Conservation (phyloP, 2,888 invertebrate species). For the Orchestes rusci region DNA sequence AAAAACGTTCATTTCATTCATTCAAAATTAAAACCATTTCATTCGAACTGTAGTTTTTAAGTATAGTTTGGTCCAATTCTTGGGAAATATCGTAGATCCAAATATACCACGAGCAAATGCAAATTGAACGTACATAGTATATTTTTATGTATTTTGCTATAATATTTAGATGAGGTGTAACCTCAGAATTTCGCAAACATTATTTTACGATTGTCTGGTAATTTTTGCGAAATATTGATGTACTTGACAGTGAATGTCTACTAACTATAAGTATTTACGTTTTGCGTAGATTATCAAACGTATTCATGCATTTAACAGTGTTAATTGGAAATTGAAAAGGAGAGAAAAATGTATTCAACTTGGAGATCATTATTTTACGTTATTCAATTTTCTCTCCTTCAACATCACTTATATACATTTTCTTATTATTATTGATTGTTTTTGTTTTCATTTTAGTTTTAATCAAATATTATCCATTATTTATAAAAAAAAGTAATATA, state of each 20-base stretch:
- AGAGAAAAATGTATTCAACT: too few relatives aligned
- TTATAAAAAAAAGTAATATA: constrained; percentile 32
- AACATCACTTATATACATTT: constrained; percentile 8
- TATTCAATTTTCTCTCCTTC: too few relatives aligned
- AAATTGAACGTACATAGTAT: constrained; percentile 12
- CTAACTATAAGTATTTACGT: too few relatives aligned
- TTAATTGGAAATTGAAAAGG: constrained; percentile 2
- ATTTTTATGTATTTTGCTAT: constrained; percentile 22
- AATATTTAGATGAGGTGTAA: not conserved
- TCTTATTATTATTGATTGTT: constrained; percentile 11
- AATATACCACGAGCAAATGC: too few relatives aligned
- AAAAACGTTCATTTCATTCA: constrained; percentile 3
- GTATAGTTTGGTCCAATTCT: too few relatives aligned
- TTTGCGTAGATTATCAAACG: not conserved
- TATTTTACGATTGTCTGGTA: constrained; percentile 1
- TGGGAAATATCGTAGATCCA: too few relatives aligned
- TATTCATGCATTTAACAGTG: constrained; percentile 11
- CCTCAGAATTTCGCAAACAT: not conserved
- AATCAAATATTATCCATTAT: constrained; percentile 25
- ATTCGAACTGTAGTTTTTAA: too few relatives aligned
- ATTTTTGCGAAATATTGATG: constrained; percentile 4
- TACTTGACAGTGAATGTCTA: constrained; percentile 3
- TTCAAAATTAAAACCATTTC: too few relatives aligned
- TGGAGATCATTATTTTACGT: too few relatives aligned
- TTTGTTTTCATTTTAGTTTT: constrained; percentile 19